A percentile compares a stretch with the other conserved stretches of the same genome.
Conservation (phyloP, 2,888 invertebrate species). For the Drosophila tanythrix region DNA sequence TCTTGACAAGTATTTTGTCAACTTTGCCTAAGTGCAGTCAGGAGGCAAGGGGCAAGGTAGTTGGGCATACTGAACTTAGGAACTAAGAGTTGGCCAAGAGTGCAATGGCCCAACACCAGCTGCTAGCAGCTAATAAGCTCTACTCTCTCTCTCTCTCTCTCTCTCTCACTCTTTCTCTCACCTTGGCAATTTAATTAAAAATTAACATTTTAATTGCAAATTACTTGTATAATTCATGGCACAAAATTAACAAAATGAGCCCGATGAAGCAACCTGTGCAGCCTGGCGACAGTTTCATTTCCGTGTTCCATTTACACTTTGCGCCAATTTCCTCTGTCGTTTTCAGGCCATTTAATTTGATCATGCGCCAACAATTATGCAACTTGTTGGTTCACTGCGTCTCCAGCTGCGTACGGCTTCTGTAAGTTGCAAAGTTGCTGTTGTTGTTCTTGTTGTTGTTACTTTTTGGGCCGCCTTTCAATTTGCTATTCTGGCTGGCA, state of each 20-base stretch:
- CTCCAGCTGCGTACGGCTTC: slow-evolving; percentile 20
- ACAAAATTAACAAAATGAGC: slow-evolving; percentile 6
- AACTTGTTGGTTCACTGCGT: slow-evolving; percentile 71
- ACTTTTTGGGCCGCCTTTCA: slow-evolving; percentile 54
- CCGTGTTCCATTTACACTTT: background rate
- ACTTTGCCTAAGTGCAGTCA: slow-evolving; percentile 54
- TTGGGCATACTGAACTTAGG: slow-evolving; percentile 42
- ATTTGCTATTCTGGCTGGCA: slow-evolving; percentile 56
- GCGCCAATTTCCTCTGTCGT: slow-evolving; percentile 3
- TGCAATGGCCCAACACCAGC: slow-evolving; percentile 24
- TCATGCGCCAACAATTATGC: slow-evolving; percentile 80
- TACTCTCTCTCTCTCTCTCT: slow-evolving; percentile 25
- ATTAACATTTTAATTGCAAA: slow-evolving; percentile 83
- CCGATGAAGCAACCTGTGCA: slow-evolving; percentile 32
- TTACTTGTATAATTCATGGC: slow-evolving; percentile 66
- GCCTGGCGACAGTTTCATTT: slow-evolving; percentile 10
- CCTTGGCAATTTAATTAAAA: slow-evolving; percentile 77
- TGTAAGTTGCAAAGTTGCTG: slow-evolving; percentile 49
- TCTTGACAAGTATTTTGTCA: slow-evolving; percentile 79
- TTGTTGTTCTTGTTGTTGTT: slow-evolving; percentile 23
- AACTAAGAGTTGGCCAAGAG: slow-evolving; percentile 48
- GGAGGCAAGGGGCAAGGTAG: background rate
- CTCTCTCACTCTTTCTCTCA: slow-evolving; percentile 18
- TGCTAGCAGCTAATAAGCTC: slow-evolving; percentile 61
- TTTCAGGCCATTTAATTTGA: slow-evolving; percentile 78